Evolutionary conservation across 2,113 vertebrate genomes (phyloP).

Genomic region (Rynchops niger): DNA sequence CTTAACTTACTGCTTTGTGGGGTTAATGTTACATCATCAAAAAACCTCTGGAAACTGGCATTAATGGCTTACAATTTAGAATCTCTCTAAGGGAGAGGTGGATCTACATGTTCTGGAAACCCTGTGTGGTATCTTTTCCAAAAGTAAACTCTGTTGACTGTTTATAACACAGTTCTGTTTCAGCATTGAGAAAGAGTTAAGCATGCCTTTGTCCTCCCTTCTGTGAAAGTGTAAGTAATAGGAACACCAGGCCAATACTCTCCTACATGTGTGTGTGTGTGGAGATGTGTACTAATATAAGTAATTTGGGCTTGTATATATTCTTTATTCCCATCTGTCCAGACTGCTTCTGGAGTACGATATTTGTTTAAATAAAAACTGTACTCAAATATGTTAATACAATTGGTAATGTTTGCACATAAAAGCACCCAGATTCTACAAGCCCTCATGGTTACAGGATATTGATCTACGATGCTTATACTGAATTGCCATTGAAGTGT

Average conservation of each 20-base stretch:
- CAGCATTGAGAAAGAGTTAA: not conserved
- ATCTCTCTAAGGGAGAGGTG: not conserved
- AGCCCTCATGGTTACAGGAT: accelerated
- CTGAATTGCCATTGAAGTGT: not conserved
- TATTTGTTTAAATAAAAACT: not conserved
- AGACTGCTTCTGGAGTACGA: not conserved
- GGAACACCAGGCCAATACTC: not conserved
- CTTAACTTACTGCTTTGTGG: not conserved
- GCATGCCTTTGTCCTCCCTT: not conserved
- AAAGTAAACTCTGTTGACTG: not conserved
- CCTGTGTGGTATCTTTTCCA: not conserved
- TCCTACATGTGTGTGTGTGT: not conserved
- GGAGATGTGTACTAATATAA: not conserved
- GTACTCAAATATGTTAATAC: not conserved
- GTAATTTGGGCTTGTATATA: not conserved
- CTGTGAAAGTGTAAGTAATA: not conserved
- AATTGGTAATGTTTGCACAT: not conserved
- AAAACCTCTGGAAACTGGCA: not conserved
- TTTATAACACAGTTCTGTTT: not conserved
- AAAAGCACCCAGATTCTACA: not conserved
- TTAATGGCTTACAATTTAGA: not conserved
- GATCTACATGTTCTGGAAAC: not conserved
- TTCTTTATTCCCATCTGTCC: not conserved
- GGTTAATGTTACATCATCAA: not conserved
- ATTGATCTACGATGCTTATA: not conserved